Conservation (phyloP, 2,797 vertebrate genomes). For the Dromococcyx pavoninus region DNA sequence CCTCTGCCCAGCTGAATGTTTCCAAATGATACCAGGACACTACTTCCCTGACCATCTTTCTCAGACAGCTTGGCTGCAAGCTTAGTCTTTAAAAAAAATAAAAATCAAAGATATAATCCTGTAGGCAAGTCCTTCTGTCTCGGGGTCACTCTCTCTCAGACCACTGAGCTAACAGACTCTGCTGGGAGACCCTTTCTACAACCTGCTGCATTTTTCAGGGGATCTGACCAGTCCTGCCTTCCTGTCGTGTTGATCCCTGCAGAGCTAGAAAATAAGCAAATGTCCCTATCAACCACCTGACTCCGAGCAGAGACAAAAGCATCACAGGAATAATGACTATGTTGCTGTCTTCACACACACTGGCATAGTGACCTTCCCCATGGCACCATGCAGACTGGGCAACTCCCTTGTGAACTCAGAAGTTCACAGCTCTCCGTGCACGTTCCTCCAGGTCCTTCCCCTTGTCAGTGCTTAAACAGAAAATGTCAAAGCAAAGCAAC, state of each 20-base stretch:
- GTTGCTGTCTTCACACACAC: fast-evolving
- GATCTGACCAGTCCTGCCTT: not conserved
- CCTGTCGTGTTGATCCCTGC: not conserved
- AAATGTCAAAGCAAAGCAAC: not conserved
- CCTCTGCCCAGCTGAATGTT: not conserved
- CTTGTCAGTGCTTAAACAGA: not conserved
- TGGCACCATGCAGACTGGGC: fast-evolving
- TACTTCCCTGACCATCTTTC: not conserved
- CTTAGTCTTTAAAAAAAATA: not conserved
- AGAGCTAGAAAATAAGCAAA: not conserved
- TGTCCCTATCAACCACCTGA: not conserved
- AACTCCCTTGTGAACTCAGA: not conserved
- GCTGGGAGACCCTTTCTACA: not conserved
- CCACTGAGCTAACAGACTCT: not conserved
- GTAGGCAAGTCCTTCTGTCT: not conserved
- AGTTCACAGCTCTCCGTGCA: not conserved
- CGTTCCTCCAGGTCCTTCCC: not conserved
- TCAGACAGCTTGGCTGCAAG: not conserved
- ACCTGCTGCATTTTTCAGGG: not conserved
- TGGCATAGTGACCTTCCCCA: not conserved
- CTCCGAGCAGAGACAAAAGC: not conserved
- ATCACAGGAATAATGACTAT: not conserved
- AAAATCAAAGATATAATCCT: not conserved
- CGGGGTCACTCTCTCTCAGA: not conserved
- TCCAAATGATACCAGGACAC: not conserved